phyloP scores from a whole-genome alignment of 2,888 invertebrate genomes.

The Cepaea hortensis region DNA sequence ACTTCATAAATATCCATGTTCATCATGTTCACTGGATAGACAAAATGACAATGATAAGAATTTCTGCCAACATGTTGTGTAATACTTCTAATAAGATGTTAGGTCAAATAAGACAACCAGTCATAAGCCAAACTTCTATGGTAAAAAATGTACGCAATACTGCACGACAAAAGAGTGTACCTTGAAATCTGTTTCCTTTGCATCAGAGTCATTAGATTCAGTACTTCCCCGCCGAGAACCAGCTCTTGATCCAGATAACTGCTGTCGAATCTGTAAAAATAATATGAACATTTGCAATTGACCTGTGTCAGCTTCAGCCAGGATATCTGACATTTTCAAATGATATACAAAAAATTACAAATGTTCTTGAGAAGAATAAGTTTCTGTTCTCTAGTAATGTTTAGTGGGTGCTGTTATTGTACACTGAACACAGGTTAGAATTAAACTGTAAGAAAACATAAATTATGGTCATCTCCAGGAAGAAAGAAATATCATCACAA shows the following conservation, averaged over 20 bases:
- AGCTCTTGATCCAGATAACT: constrained; percentile 55
- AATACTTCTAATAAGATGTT: not conserved
- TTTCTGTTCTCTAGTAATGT: no score
- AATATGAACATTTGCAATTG: not conserved
- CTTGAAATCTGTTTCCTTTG: constrained; percentile 57
- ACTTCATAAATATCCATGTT: no score
- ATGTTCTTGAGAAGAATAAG: not conserved
- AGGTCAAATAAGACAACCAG: not conserved
- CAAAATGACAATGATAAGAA: not conserved
- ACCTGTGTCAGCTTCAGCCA: not conserved
- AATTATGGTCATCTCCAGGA: no score
- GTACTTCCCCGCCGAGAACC: constrained; percentile 65
- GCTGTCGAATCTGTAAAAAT: constrained; percentile 33
- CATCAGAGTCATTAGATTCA: constrained; percentile 59
- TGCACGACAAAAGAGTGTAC: constrained; percentile 45
- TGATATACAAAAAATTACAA: not conserved
- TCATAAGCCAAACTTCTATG: not conserved
- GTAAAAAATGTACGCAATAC: not conserved
- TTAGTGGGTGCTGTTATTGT: no score
- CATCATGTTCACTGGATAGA: no score
- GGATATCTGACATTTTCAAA: not conserved
- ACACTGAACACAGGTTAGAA: no score
- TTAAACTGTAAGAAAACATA: no score
- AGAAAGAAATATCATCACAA: no score
- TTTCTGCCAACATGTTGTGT: not conserved